Base-by-base conservation (phyloP, 2,113 vertebrate species). In the Pogona vitticeps region DNA sequence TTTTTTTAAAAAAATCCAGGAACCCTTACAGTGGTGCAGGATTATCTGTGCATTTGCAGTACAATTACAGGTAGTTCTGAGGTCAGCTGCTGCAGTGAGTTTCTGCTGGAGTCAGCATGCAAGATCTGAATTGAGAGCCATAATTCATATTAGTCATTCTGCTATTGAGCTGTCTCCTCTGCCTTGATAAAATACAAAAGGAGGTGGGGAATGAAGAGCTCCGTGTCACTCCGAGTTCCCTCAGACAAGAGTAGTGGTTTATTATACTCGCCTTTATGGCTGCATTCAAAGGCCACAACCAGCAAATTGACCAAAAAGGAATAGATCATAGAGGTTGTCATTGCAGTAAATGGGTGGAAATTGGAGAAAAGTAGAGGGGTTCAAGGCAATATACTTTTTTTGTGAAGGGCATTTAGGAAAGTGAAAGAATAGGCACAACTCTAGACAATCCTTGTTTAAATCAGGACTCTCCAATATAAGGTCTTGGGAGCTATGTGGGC, bases 81-180 rank as follows among this genome's bases (percentile, higher is more conserved):
- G 33, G 58, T 46, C 12, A 0, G 0, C 0, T 76, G 1, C 56
- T 89, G 82, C 9, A 0, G 5, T 1, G 5, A 36, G 13, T 26
- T 36, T 52, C 40, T 81, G 76, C 5, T 59, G 61, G 28, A 5
- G 31, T 31, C 20, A 61, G 79, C 33, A 65, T 38, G 46, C 40
- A 46, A 26, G 0, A 68, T 68, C 82, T 59, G 70, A 84, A 65
- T 6, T n/a, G 4, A 85, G 72, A 23, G 17, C 52, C 20, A 0
- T 8, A 8, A 38, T 8, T 78, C 2, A 1, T 63, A 9, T 18
- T 10, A 3, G 28, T 61, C 26, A 1, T 68, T 77, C 38, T 1
- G 0, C 1, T n/a, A 0, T 15, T 23, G 40, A 83, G 36, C 42
- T 2, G 26, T 46, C 4, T 7, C 21, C 46, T 8, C 84, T 28